Base-by-base conservation (phyloP, 2,888 invertebrate genomes). In the Meteorus cinctellus region DNA sequence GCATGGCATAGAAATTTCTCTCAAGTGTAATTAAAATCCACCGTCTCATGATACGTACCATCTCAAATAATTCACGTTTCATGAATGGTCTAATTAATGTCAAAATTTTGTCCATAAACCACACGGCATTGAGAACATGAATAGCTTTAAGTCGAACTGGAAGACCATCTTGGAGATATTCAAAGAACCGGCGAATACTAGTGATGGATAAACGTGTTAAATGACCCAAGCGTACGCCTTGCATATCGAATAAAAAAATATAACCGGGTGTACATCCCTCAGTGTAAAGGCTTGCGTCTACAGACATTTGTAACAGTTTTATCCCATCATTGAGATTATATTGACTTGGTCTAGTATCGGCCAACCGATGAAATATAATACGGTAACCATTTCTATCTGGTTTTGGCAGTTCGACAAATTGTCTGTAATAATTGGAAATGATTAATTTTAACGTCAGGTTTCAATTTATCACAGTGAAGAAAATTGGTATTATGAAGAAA, bases 171-270 rank as follows among this genome's bases (percentile, higher is more conserved):
- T 95, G 94, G 3, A 94, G 87, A 86, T 93, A 95, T 77, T 91
- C 91, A 89, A 94, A 93, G 87, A 94, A 93, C 84, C 92, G 92
- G 59, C 92, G 91, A 0, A 94, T 86, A 0, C 92, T 89, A 70
- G 91, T 90, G 74, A 94, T 88, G 77, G 92, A 92, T 19, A 93
- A 89, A 82, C 92, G 89, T 2, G 92, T 91, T 16, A 94, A 85
- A 85, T 94, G 94, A 0, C 92, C 91, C 29, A 93, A 87, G 77
- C 91, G 91, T 0, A 93, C 93, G 0, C 93, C 94, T 55, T 90
- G 89, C 92, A 94, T 94, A 85, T 95, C 94, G 79, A 94, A 93
- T 0, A 95, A 90, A 84, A 94, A 92, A 34, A 94, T 90, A 78
- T 92, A 91, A 0, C 94, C 95, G 0, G 92, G 91, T 12, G 92